A percentile compares a stretch with the other conserved stretches of the same genome.
Evolutionary conservation across 2,888 invertebrate species (phyloP).

Genomic region (Cantharis rustica): DNA sequence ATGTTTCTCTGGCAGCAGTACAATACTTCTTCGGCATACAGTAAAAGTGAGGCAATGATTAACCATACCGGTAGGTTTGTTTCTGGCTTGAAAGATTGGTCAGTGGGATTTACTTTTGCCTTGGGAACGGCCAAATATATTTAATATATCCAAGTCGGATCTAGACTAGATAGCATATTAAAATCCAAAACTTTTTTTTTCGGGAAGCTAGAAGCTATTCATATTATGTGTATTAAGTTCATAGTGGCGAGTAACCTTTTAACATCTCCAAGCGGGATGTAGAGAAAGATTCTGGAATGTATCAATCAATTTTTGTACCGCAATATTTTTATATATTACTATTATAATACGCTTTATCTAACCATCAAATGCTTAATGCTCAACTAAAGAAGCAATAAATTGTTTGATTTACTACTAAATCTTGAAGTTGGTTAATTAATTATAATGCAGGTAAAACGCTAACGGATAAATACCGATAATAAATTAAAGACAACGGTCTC

Average conservation of each 20-base stretch:
- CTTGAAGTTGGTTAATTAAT: background rate
- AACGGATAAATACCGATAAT: background rate
- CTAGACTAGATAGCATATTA: too few relatives aligned
- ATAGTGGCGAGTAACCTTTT: too few relatives aligned
- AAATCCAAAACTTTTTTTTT: too few relatives aligned
- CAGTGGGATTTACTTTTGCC: background rate
- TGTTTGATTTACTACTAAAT: background rate
- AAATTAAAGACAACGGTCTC: background rate
- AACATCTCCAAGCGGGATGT: too few relatives aligned
- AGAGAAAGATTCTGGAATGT: too few relatives aligned
- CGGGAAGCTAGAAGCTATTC: too few relatives aligned
- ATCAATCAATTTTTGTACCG: too few relatives aligned
- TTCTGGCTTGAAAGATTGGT: background rate
- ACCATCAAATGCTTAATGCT: background rate
- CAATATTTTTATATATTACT: too few relatives aligned
- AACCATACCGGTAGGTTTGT: background rate
- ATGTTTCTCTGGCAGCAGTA: background rate
- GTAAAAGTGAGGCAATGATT: background rate
- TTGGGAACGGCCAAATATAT: too few relatives aligned
- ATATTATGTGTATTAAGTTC: too few relatives aligned
- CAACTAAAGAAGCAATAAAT: background rate
- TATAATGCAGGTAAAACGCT: background rate
- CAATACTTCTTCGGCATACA: too few relatives aligned
- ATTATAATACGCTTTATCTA: background rate
- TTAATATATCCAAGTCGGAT: too few relatives aligned